Evolutionary conservation across 1,140 invertebrate species (phyloP).

Genomic region (Zaprionus kolodkinae): DNA sequence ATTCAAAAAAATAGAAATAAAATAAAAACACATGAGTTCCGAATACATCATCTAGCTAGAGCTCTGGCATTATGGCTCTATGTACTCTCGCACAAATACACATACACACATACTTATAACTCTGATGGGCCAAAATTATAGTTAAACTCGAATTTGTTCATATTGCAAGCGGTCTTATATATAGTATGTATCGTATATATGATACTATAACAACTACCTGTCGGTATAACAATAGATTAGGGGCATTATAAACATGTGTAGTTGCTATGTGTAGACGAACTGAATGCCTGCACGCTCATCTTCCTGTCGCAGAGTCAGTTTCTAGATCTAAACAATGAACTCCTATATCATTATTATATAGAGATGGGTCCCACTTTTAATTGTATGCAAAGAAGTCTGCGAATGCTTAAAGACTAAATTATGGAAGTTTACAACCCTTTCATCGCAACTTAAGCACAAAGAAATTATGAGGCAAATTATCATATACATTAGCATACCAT

Average conservation of each 20-base stretch:
- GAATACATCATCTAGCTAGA: slow-evolving; percentile 58
- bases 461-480: slow-evolving; percentile 6
- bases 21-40: slow-evolving; percentile 45
- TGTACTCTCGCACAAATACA: slow-evolving; percentile 26
- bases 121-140: slow-evolving; percentile 44
- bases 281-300: slow-evolving; percentile 26
- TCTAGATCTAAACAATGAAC: neutral
- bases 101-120: slow-evolving; percentile 7
- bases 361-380: neutral
- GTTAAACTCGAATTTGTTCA: slow-evolving; percentile 23
- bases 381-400: neutral
- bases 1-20: slow-evolving; percentile 47
- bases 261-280: neutral
- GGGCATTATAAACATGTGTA: slow-evolving; percentile 24
- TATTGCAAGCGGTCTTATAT: neutral
- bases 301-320: neutral
- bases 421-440: slow-evolving; percentile 5
- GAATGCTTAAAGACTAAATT: neutral
- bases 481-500: slow-evolving; percentile 1
- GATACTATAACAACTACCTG: neutral
- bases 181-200: neutral
- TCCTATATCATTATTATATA: slow-evolving; percentile 6
- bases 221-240: slow-evolving; percentile 21
- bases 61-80: slow-evolving; percentile 17
- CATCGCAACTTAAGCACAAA: neutral